Conservation (phyloP, 2,113 vertebrate species). For the Henicopernis longicauda region DNA sequence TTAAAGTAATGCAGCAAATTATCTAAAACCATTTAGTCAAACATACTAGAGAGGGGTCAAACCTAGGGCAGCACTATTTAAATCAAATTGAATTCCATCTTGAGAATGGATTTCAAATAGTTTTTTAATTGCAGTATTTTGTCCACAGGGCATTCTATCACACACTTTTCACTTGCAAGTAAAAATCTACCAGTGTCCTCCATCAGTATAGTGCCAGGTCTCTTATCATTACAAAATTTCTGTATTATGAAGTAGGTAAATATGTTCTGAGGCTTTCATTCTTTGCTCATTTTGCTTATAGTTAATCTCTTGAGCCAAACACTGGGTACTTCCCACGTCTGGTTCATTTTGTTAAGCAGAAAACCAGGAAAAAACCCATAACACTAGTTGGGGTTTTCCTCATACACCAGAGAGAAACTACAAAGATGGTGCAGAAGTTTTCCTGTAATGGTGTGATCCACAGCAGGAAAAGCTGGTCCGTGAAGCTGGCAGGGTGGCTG, state of each 20-base stretch:
- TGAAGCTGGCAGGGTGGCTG: background rate
- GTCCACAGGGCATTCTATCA: background rate
- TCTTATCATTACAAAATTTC: background rate
- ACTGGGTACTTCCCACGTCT: background rate
- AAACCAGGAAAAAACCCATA: background rate
- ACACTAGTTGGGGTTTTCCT: background rate
- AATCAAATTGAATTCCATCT: constrained; percentile 34
- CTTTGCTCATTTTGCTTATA: background rate
- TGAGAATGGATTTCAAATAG: constrained; percentile 45
- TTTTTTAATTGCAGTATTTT: constrained; percentile 41
- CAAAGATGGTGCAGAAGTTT: background rate
- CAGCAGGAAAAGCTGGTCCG: background rate
- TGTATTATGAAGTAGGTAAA: background rate
- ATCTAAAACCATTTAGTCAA: constrained; percentile 39
- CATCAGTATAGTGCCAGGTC: background rate
- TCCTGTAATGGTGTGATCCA: background rate
- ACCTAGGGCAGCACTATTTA: constrained; percentile 13
- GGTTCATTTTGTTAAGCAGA: background rate
- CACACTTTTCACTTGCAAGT: background rate
- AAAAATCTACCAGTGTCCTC: background rate
- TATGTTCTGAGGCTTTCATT: background rate
- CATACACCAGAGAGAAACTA: background rate
- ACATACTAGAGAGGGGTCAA: constrained; percentile 18
- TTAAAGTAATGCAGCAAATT: constrained; percentile 42
- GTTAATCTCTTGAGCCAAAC: background rate